These are phyloP conservation scores for Falco rusticolus DNA, from an alignment of 2,797 vertebrate genomes.

Conservation along the genomic window DNA sequence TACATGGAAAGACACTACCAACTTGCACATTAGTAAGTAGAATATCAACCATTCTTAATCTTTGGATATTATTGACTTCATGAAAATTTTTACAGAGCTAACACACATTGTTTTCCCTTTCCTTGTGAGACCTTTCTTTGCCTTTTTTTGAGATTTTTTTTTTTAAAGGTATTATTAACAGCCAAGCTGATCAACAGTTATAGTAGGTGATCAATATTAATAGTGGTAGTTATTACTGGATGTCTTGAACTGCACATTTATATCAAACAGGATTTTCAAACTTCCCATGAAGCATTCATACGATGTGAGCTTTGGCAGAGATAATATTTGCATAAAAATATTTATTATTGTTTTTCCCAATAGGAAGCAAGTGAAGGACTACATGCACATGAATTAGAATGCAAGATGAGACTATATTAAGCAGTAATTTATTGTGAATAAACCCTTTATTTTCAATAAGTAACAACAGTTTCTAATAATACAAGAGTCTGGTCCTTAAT, in stretches of 20 bases:
- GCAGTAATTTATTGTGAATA: not conserved
- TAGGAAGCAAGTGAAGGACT: not conserved
- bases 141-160: not conserved
- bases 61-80: not conserved
- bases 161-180: not conserved
- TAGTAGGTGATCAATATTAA: not conserved
- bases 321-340: not conserved
- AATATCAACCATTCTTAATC: not conserved
- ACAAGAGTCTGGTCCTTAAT: not conserved
- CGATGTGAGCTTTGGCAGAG: not conserved
- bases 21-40: not conserved
- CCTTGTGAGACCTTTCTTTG: not conserved
- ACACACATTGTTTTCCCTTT: not conserved
- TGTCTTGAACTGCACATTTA: not conserved
- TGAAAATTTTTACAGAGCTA: not conserved
- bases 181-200: not conserved
- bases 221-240: not conserved
- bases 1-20: not conserved
- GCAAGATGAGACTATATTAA: not conserved
- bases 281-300: not conserved
- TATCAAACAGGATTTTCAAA: not conserved
- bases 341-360: not conserved
- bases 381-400: not conserved
- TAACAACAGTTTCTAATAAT: not conserved
- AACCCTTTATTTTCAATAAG: not conserved